Percentiles rank a stretch among this genome's conserved stretches.
Conservation (phyloP, 2,888 invertebrate species). For the Aricia artaxerxes region DNA sequence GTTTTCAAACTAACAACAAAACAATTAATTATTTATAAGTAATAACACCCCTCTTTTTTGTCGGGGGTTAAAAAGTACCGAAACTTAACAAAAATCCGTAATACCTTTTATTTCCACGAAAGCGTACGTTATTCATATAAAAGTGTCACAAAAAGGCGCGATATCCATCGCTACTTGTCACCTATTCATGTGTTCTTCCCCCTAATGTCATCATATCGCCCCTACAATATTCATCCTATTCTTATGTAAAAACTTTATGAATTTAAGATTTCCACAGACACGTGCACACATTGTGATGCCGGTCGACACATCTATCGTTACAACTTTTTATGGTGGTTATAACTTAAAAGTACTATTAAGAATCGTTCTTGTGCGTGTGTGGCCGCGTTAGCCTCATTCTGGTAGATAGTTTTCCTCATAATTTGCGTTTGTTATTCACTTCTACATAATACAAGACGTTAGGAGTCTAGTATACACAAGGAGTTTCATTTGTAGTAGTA, state of each 20-base stretch:
- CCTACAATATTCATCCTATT: slow-evolving; percentile 21
- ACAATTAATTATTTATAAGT: no score
- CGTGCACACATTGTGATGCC: slow-evolving; percentile 16
- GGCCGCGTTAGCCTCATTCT: background rate
- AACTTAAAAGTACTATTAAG: slow-evolving; percentile 12
- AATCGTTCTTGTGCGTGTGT: slow-evolving; percentile 1
- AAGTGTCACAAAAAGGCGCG: background rate
- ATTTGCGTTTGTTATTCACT: background rate
- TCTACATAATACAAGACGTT: no score
- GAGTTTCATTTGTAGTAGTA: no score
- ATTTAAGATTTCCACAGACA: slow-evolving; percentile 23
- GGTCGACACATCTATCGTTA: slow-evolving; percentile 11
- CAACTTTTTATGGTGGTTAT: slow-evolving; percentile 4
- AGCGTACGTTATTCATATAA: background rate
- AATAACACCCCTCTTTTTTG: no score
- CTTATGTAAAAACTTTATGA: slow-evolving; percentile 30
- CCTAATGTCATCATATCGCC: slow-evolving; percentile 28
- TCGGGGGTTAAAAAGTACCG: no score
- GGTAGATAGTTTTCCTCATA: background rate
- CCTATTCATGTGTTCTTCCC: slow-evolving; percentile 23
- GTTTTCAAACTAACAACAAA: no score
- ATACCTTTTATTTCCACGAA: background rate
- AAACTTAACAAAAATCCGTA: no score
- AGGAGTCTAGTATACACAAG: no score
- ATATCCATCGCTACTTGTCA: slow-evolving; percentile 14